These are phyloP conservation scores for Sinelater perroti DNA, from an alignment of 2,888 invertebrate species.

Conservation along the genomic window DNA sequence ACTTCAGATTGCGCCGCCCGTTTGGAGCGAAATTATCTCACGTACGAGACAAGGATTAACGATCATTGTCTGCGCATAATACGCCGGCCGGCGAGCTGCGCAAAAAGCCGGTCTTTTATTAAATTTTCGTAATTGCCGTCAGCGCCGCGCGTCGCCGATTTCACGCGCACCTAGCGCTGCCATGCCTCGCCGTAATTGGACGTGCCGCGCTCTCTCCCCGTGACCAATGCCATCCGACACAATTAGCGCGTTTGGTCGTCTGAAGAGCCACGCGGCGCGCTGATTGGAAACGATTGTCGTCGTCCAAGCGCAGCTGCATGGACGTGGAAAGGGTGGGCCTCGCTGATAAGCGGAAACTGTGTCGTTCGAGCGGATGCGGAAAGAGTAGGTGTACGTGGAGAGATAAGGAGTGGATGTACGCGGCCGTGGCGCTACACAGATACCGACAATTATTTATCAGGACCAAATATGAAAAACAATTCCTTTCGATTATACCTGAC, in stretches of 20 bases:
- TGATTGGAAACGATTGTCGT: no score
- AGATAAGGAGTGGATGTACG: conserved; percentile 12
- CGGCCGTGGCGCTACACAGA: conserved; percentile 7
- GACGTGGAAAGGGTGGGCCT: no score
- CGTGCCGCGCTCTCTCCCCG: background rate
- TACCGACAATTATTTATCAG: no score
- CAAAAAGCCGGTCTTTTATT: no score
- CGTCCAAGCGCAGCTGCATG: no score
- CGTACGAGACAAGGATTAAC: conserved; percentile 14
- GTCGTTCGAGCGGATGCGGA: conserved; percentile 27
- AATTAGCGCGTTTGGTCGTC: background rate
- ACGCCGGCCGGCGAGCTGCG: background rate
- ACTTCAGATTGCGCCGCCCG: background rate
- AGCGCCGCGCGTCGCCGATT: no score
- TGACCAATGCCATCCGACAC: background rate
- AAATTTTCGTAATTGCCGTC: no score
- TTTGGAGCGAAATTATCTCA: conserved; percentile 8
- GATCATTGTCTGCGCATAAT: conserved; percentile 9
- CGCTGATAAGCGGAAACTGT: conserved; percentile 26
- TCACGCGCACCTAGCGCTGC: background rate
- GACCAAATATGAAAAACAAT: no score
- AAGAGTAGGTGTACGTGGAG: conserved; percentile 29
- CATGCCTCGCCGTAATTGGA: background rate
- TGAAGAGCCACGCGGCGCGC: no score
- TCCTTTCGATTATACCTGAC: no score